Percentiles rank a stretch among this genome's conserved stretches.
Evolutionary conservation across 2,113 vertebrate genomes (phyloP).

Genomic region (Melospiza georgiana): DNA sequence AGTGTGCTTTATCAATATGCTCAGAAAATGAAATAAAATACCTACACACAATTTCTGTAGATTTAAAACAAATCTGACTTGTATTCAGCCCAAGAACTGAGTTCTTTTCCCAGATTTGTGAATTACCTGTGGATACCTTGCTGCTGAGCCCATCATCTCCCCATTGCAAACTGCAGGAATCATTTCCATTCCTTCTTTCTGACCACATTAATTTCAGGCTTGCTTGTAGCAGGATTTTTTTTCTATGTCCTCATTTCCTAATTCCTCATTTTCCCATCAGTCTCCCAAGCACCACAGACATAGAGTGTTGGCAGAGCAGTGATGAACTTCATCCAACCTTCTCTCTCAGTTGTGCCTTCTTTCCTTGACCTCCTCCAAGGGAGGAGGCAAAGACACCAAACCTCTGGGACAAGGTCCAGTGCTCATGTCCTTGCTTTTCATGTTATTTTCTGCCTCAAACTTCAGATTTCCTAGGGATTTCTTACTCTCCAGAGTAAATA

Average conservation of each 20-base stretch:
- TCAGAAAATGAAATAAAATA: not conserved
- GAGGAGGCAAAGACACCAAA: not conserved
- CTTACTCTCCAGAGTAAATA: not conserved
- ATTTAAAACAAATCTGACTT: not conserved
- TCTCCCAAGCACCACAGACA: not conserved
- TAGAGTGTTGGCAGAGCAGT: rapidly evolving
- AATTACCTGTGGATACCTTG: not conserved
- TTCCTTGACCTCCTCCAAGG: not conserved
- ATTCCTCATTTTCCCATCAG: not conserved
- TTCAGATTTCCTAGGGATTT: not conserved
- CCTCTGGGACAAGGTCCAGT: not conserved
- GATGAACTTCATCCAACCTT: not conserved
- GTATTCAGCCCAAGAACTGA: not conserved
- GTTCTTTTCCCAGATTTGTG: not conserved
- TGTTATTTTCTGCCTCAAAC: not conserved
- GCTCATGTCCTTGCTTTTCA: not conserved
- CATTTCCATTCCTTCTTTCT: not conserved
- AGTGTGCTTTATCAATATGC: not conserved
- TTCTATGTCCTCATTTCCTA: not conserved
- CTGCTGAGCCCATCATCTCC: not conserved
- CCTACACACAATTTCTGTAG: not conserved
- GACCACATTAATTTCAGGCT: not conserved
- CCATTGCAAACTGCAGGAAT: rapidly evolving
- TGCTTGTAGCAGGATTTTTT: not conserved
- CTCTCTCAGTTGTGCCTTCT: not conserved